These are phyloP conservation scores for Cataglyphis altisquamis DNA, from an alignment of 2,888 invertebrate genomes.

Conservation along the genomic window DNA sequence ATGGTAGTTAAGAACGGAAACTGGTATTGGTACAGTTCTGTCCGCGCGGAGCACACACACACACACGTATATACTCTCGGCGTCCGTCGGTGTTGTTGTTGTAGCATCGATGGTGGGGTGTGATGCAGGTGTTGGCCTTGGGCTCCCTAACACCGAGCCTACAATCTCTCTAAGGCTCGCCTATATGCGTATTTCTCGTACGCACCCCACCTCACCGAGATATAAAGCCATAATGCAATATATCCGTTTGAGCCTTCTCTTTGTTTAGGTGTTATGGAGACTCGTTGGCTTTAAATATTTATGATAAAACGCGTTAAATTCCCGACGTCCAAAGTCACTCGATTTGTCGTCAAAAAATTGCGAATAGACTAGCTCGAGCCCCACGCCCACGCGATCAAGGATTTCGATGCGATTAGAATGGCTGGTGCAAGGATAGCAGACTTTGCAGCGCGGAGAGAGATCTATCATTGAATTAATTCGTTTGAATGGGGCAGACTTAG, in stretches of 20 bases:
- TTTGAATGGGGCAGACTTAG: slow-evolving; percentile 59
- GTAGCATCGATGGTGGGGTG: slow-evolving; percentile 75
- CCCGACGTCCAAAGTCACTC: slow-evolving; percentile 1
- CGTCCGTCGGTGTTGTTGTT: slow-evolving; percentile 44
- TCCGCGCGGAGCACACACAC: slow-evolving; percentile 61
- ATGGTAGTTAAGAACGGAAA: slow-evolving; percentile 74
- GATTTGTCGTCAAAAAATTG: slow-evolving; percentile 54
- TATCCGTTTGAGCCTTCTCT: slow-evolving; percentile 66
- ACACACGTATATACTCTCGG: background rate
- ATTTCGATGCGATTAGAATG: slow-evolving; percentile 71
- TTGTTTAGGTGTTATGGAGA: slow-evolving; percentile 75
- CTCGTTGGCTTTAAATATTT: slow-evolving; percentile 16
- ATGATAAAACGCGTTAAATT: background rate
- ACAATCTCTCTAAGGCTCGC: slow-evolving; percentile 82
- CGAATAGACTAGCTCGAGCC: slow-evolving; percentile 59
- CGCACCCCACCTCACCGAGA: slow-evolving; percentile 69
- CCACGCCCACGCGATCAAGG: slow-evolving; percentile 73
- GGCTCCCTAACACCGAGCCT: slow-evolving; percentile 83
- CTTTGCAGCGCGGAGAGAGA: slow-evolving; percentile 66
- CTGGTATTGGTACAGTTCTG: slow-evolving; percentile 78
- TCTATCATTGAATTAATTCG: slow-evolving; percentile 68
- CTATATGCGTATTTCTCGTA: slow-evolving; percentile 69
- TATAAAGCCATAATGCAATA: slow-evolving; percentile 75
- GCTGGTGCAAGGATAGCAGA: slow-evolving; percentile 71
- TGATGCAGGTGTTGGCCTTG: slow-evolving; percentile 85